Base-by-base conservation (phyloP, 2,113 vertebrate genomes). In the Maccullochella peelii region DNA sequence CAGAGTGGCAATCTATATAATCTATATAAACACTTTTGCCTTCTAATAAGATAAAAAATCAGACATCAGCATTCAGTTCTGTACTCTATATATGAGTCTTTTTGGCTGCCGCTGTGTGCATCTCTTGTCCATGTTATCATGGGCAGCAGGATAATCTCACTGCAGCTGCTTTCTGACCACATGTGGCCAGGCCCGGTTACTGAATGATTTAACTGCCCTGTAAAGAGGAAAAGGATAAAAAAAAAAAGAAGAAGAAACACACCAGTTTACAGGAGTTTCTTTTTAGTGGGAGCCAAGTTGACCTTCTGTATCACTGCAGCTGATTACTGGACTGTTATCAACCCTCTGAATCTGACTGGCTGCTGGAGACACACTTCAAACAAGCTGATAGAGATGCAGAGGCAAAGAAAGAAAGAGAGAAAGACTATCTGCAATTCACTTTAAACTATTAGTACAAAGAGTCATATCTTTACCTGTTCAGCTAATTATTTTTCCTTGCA, bases 271-370 rank as follows among this genome's bases (percentile, higher is more conserved):
- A 0, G 80, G 72, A 62, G 33, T 86, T 80, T 78, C 79, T 81
- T 90, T 87, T 50, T 74, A 90, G 80, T 73, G 21, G 44, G 72
- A 83, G 88, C 91, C 91, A 92, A 76, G 65, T 90, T 40, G 0
- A 65, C 63, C 33, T 9, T 61, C 50, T 50, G 70, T 58, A 79
- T 84, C 67, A n/a, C 11, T 79, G 36, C 20, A n/a, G 71, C 81
- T 86, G 89, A 91, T 89, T 84, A 74, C 79, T 68, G 23, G 27
- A 30, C 44, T 0, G 23, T 77, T 88, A 93, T 91, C 90, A 80
- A 27, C 25, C 0, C 73, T 25, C 27, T 33, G 79, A 63, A 88
- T 89, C 89, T 85, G 30, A 77, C 36, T 18, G 55, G 62, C 85
- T 81, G 80, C 83, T 61, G 58, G 40, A 83, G 42, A 47, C 59